phyloP scores from a whole-genome alignment of 2,113 vertebrate genomes.

The Ammodytes dubius region DNA sequence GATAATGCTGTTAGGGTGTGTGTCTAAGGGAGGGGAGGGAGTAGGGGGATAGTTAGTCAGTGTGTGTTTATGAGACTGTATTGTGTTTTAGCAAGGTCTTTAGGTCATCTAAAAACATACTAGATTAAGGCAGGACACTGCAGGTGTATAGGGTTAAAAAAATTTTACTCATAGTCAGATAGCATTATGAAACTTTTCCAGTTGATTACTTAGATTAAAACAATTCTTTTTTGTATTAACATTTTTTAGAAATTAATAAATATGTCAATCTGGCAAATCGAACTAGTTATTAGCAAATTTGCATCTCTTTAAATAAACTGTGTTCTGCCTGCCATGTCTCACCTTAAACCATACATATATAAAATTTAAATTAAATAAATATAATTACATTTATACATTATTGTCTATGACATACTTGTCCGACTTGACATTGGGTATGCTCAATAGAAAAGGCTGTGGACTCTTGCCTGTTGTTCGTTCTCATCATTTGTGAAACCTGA shows the following conservation, averaged over 20 bases:
- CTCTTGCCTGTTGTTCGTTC: slow-evolving; percentile 44
- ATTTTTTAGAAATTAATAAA: too few relatives aligned
- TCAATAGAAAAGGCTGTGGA: slow-evolving; percentile 13
- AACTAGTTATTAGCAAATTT: too few relatives aligned
- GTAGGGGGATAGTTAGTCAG: not conserved
- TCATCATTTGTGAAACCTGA: slow-evolving; percentile 36
- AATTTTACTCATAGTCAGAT: not conserved
- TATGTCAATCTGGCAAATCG: too few relatives aligned
- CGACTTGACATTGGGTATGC: slow-evolving; percentile 1
- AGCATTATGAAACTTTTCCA: too few relatives aligned
- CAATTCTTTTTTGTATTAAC: too few relatives aligned
- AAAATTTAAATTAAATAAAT: not conserved
- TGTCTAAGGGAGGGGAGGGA: not conserved
- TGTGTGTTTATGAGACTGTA: not conserved
- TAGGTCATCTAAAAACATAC: too few relatives aligned
- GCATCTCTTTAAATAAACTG: too few relatives aligned
- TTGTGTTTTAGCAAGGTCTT: too few relatives aligned
- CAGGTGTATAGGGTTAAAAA: not conserved
- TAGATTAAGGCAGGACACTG: too few relatives aligned
- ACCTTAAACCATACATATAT: not conserved
- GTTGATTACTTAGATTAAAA: too few relatives aligned
- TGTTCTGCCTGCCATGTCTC: too few relatives aligned
- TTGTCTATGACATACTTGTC: not conserved
- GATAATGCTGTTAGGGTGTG: slow-evolving; percentile 12
- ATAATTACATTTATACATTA: not conserved